Percentiles rank a stretch among this genome's conserved stretches.
These are phyloP conservation scores for Lasioglossum malachurum DNA, from an alignment of 2,888 invertebrate genomes.

Conservation along the genomic window DNA sequence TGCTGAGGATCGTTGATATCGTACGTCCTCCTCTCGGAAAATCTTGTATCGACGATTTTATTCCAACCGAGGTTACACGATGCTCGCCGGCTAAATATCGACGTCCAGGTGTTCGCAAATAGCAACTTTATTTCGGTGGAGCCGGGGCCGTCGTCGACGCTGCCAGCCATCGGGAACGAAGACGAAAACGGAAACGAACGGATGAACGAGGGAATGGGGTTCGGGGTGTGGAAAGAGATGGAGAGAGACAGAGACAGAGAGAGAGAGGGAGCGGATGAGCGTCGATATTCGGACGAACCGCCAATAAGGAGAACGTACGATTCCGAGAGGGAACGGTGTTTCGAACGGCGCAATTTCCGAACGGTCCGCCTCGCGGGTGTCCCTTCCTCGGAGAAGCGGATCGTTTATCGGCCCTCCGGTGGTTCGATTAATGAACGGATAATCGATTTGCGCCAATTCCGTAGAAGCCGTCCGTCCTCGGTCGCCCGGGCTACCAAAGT, in stretches of 20 bases:
- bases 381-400: constrained; percentile 20
- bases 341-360: constrained; percentile 47
- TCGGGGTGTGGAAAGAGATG: not conserved
- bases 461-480: constrained; percentile 26
- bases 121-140: constrained; percentile 26
- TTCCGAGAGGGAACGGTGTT: constrained; percentile 18
- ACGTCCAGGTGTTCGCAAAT: constrained; percentile 10
- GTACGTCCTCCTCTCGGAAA: not conserved
- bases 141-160: not conserved
- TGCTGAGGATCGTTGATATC: not conserved
- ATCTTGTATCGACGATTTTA: not conserved
- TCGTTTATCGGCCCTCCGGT: constrained; percentile 38
- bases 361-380: constrained; percentile 15
- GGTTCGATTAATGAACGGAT: constrained; percentile 62
- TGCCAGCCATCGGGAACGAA: not conserved
- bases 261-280: not conserved
- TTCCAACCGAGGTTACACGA: not conserved
- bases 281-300: constrained; percentile 35
- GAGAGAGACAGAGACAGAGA: not conserved
- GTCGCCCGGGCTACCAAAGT: constrained; percentile 31
- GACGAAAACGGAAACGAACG: constrained; percentile 8
- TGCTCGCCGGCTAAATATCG: not conserved
- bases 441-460: constrained; percentile 66
- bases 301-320: constrained; percentile 38
- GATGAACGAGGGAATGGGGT: not conserved